Evolutionary conservation across 2,888 invertebrate genomes (phyloP), one percentile per base, ranked within the genome.

Genomic region (Drosophila maculinotata): DNA sequence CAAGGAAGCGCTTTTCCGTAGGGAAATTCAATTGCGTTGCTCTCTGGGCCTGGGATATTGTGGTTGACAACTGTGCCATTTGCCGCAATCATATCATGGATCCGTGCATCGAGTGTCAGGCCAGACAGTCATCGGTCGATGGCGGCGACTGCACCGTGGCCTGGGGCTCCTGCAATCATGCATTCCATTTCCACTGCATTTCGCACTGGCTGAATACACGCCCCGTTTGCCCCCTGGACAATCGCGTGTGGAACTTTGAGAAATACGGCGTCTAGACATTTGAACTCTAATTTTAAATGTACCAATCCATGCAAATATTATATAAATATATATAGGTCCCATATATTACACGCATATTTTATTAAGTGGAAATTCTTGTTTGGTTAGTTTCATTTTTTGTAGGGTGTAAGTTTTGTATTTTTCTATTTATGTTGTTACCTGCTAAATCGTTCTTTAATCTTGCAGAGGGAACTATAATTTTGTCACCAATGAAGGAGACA

Each of bases 111-210:
- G 69, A 75, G 7, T 75, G 79, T 26, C 70, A 78, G 44, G 63
- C 66, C 7, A 63, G 54, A 38, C 36, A 20, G 5, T 5, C 15
- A 5, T 6, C 1, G 31, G 6, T 1, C n/a, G 1, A 3, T 7
- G 25, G 14, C 10, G 28, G 7, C 1, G 45, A 59, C 1, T 75
- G 63, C 60, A 52, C 17, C 20, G 60, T 58, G 9, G 72, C 72
- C 28, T 59, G 60, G 68, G 79, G 76, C 33, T n/a, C 30, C 1
- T 67, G 76, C 42, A 56, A 62, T 48, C 71, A 76, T 25, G 48
- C 45, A 4, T 76, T 68, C 3, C 60, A 68, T 12, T 79, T 58
- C 6, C 76, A 71, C 6, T 79, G 79, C 63, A 75, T 75, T 14
- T 41, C 63, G 5, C 66, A 44, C 6, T 78, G 70, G 69, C 28